phyloP scores from a whole-genome alignment of 2,113 vertebrate genomes.

The Tringa solitaria region DNA sequence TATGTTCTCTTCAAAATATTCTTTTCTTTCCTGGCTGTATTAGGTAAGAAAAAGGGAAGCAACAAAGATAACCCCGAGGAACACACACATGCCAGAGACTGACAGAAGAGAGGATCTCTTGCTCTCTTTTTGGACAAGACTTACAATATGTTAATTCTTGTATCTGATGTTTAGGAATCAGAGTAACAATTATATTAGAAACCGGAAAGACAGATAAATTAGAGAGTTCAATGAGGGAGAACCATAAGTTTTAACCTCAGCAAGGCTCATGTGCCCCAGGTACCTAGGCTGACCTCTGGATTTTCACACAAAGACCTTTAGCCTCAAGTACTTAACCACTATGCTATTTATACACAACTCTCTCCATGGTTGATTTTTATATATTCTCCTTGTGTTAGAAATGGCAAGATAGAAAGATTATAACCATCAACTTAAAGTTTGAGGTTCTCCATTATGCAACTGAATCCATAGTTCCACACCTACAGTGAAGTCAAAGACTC shows the following conservation, averaged over 20 bases:
- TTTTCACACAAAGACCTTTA: not conserved
- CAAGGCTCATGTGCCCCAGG: accelerated
- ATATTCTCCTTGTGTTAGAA: not conserved
- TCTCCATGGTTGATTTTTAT: not conserved
- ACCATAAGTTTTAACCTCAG: not conserved
- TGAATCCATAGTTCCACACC: not conserved
- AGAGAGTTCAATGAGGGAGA: not conserved
- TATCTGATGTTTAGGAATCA: not conserved
- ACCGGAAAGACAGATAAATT: not conserved
- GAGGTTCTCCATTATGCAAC: not conserved
- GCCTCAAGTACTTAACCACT: not conserved
- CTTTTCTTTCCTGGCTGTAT: not conserved
- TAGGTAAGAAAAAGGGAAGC: not conserved
- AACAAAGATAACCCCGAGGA: not conserved
- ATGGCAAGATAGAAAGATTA: not conserved
- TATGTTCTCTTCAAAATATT: not conserved
- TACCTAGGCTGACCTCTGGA: not conserved
- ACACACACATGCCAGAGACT: not conserved
- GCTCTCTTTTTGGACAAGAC: not conserved
- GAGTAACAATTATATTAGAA: not conserved
- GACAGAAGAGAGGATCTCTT: not conserved
- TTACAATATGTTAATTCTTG: not conserved
- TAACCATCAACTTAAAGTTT: not conserved
- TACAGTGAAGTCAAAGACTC: not conserved
- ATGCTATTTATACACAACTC: not conserved